phyloP scores from a whole-genome alignment of 2,113 vertebrate species.

The Tylochromis polylepis region DNA sequence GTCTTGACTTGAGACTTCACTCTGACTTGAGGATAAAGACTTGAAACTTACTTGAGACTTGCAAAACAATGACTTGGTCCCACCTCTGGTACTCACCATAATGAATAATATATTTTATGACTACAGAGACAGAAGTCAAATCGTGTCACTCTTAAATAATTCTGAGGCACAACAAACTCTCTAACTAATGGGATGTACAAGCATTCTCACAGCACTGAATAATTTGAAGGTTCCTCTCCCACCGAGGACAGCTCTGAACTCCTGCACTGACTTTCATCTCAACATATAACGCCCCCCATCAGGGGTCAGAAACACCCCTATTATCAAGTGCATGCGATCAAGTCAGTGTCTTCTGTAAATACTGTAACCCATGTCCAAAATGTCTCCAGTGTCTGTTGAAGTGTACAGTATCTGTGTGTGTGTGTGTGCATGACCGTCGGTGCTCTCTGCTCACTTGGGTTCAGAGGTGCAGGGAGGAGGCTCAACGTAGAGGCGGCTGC shows the following conservation, averaged over 20 bases:
- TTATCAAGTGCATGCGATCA: constrained; percentile 59
- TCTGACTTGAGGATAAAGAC: too few relatives aligned
- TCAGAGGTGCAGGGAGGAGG: constrained; percentile 32
- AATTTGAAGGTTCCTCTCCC: not conserved
- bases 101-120: not conserved
- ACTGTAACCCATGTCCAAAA: constrained; percentile 17
- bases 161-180: not conserved
- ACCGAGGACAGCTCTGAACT: constrained; percentile 33
- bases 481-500: not conserved
- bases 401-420: constrained; percentile 15
- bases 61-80: too few relatives aligned
- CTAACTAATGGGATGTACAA: not conserved
- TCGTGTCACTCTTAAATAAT: not conserved
- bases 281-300: constrained; percentile 7
- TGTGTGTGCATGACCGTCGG: constrained; percentile 52
- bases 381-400: not conserved
- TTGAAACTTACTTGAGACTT: too few relatives aligned
- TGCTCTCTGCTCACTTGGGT: constrained; percentile 50
- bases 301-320: not conserved
- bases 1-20: too few relatives aligned
- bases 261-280: constrained; percentile 40
- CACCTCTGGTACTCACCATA: too few relatives aligned
- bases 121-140: not conserved
- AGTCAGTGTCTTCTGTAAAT: constrained; percentile 63
- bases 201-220: not conserved